Base-by-base conservation (phyloP, 2,797 vertebrate genomes). In the Cynodonichthys magdalenae region DNA sequence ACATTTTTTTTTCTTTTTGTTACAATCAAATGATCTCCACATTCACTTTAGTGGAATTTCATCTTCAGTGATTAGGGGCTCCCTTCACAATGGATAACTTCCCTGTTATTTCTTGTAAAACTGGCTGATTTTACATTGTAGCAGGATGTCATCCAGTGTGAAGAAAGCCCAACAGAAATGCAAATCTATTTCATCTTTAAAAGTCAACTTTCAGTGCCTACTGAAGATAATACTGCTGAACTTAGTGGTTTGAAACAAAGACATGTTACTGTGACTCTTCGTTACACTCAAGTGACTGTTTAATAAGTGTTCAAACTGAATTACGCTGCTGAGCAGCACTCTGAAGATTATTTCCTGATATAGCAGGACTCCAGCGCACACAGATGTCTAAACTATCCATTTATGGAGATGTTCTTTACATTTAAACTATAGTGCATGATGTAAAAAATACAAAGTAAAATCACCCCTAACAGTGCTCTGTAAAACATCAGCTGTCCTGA, bases 281-380 rank as follows among this genome's bases (percentile, higher is more conserved):
- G 69, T 71, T 62, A 61, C 58, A 60, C 59, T 66, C 69, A 67
- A 76, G 61, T 73, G 77, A 66, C 24, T 71, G 55, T 72, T 71
- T 42, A 48, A 62, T 66, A 66, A 87, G 82, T 79, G 79, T 77
- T 10, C 79, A 79, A 81, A 85, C 12, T 79, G 78, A 69, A 82
- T 74, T 53, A 20, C n/a, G 73, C 56, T 31, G 56, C 48, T 39
- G 36, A 39, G 36, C 36, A 39, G 36, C 36, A 39, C 36, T 39
- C 63, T 18, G 27, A 36, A 19, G 47, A 69, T 58, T 63, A 27
- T 58, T 66, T 49, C 62, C 31, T 15, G 49, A 63, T 69, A 56
- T 60, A 72, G 55, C 59, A 46, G 41, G 56, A 63, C 63, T 81
- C 60, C 53, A 75, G 1, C 59, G n/a, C 44, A 28, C 19, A 5